phyloP scores from a whole-genome alignment of 2,888 invertebrate genomes.

The Subacronicta megacephala region DNA sequence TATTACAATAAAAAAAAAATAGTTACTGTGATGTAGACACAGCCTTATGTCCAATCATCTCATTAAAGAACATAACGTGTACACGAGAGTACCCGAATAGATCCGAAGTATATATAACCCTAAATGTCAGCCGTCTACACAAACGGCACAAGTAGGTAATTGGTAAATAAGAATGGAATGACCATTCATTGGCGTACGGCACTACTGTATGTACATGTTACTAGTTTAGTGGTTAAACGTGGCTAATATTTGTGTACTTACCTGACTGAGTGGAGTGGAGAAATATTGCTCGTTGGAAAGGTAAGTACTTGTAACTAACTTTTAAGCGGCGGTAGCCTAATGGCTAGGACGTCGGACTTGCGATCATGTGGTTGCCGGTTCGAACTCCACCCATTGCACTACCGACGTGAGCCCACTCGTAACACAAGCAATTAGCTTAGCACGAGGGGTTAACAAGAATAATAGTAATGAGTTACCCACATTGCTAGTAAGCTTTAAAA shows the following conservation, averaged over 20 bases:
- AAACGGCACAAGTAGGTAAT: conserved; percentile 70
- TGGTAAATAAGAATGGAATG: conserved; percentile 52
- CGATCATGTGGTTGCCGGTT: too few species aligned
- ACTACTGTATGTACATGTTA: conserved; percentile 27
- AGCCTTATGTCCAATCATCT: conserved; percentile 6
- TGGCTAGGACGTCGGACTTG: too few species aligned
- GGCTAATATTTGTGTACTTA: conserved; percentile 2
- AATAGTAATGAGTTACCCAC: too few species aligned
- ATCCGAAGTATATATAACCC: conserved; percentile 25
- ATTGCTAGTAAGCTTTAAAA: too few species aligned
- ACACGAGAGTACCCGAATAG: conserved; percentile 28
- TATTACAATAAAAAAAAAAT: too few species aligned
- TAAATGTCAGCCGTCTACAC: conserved; percentile 29
- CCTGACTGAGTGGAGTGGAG: conserved; percentile 12
- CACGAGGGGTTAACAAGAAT: too few species aligned
- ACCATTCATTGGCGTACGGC: conserved; percentile 38
- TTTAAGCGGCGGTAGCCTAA: not conserved
- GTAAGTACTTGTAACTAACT: not conserved
- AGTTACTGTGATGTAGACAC: not conserved
- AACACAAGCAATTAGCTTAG: too few species aligned
- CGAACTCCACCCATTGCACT: too few species aligned
- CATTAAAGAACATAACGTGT: conserved; percentile 12
- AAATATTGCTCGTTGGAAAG: not conserved
- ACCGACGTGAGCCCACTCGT: too few species aligned
- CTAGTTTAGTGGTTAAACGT: conserved; percentile 22